Evolutionary conservation across 1,140 invertebrate genomes (phyloP).

Genomic region (Idris sp.): DNA sequence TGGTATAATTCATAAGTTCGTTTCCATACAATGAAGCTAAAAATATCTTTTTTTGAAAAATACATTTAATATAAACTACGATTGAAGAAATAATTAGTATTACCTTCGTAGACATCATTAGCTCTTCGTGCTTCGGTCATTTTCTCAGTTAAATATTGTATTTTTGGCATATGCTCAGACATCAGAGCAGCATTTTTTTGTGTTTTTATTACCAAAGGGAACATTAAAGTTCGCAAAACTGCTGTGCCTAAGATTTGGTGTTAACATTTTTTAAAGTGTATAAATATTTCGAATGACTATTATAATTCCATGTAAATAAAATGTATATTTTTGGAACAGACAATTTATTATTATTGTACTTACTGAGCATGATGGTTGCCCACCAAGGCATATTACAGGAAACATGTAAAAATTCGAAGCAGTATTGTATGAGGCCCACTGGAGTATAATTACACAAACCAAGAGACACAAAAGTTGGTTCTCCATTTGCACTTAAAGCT

Average conservation of each 20-base stretch:
- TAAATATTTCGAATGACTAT: too few relatives aligned
- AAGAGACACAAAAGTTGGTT: slow-evolving; percentile 46
- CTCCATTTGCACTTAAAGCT: slow-evolving; percentile 34
- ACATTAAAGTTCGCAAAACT: slow-evolving; percentile 85
- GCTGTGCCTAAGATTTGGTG: too few relatives aligned
- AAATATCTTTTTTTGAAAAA: too few relatives aligned
- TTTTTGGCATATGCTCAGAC: slow-evolving; percentile 89
- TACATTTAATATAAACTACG: too few relatives aligned
- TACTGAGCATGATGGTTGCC: slow-evolving; percentile 87
- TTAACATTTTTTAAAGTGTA: too few relatives aligned
- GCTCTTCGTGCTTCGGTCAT: slow-evolving; percentile 88
- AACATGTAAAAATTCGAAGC: slow-evolving; percentile 90
- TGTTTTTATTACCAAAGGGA: slow-evolving; percentile 89
- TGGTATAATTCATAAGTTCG: slow-evolving; percentile 90
- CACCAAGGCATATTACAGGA: slow-evolving; percentile 91
- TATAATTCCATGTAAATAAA: too few relatives aligned
- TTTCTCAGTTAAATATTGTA: slow-evolving; percentile 88
- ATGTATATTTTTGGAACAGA: too few relatives aligned
- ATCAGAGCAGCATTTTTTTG: slow-evolving; percentile 88
- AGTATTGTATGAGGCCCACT: slow-evolving; percentile 88
- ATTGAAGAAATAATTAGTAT: slow-evolving; percentile 16
- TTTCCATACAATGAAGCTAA: slow-evolving; percentile 84
- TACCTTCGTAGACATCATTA: slow-evolving; percentile 89
- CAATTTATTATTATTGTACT: too few relatives aligned
- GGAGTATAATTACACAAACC: slow-evolving; percentile 78